Evolutionary conservation across 2,888 invertebrate genomes (phyloP), one percentile per base, ranked within the genome.

Genomic region (Lithophane leautieri): DNA sequence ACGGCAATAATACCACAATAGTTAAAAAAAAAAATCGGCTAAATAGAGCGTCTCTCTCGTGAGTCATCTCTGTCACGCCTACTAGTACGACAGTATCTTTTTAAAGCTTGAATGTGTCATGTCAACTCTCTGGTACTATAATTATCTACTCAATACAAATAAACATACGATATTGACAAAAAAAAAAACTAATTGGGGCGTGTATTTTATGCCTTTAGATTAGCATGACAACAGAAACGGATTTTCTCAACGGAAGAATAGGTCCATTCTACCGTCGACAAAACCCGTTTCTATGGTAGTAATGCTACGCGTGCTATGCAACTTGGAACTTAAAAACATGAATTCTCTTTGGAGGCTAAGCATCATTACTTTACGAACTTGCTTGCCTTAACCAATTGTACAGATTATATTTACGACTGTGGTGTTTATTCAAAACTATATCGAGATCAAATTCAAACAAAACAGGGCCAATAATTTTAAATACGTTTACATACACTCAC

Each of bases 371-470:
- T 34, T 47, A 12, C 6, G 1, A 42, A 47, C 28, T 28, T 47
- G 9, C 25, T 56, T 14, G 28, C 28, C 11, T 28, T 44, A 58
- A 68, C 22, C 12, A 40, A 61, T 58, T 72, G 19, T 65, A 65
- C 34, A 9, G 58, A 74, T 52, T 28, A 25, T 6, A 58, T 22
- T 52, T 16, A 69, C 40, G 25, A 42, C 22, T 71, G 28, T 70
- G 44, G 40, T 56, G 14, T 58, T 52, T 69, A 68, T 34, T 67
- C 60, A 65, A 50, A 77, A 72, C 58, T 73, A 73, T 73, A 69
- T 72, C 73, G 87, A 87, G 87, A 87, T 87, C 82, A 85, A 81
- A 72, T 79, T 78, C 56, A 78, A 78, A 78, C 66, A 78, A 84
- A 82, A 74, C 66, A 63, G 73, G 79, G 73, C 40, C 63, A 78